Evolutionary conservation across 2,797 vertebrate species (phyloP).

Genomic region (Fistularia tabacaria): DNA sequence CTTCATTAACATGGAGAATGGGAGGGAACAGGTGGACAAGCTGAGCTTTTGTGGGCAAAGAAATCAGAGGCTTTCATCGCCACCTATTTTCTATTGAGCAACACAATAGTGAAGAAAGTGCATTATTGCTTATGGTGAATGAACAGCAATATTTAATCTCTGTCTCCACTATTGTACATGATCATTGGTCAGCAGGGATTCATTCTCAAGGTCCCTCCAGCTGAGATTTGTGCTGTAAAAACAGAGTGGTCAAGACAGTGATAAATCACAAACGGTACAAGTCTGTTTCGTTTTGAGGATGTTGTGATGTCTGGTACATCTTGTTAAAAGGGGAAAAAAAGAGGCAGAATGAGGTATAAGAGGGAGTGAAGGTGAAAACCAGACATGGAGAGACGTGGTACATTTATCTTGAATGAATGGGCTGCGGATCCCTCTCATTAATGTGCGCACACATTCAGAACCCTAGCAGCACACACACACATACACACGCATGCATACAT

Average conservation of each 20-base stretch:
- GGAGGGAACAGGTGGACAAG: constrained; percentile 75
- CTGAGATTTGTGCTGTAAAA: constrained; percentile 19
- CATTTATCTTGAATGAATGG: constrained; percentile 52
- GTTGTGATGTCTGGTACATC: constrained; percentile 37
- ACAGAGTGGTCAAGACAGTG: constrained; percentile 28
- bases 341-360: constrained; percentile 28
- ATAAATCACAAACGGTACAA: constrained; percentile 19
- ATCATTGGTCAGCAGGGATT: constrained; percentile 46
- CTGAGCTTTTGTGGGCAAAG: constrained; percentile 50
- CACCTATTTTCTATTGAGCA: constrained; percentile 41
- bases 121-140: constrained; percentile 22
- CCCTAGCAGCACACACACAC: constrained; percentile 7
- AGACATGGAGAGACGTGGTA: constrained; percentile 4
- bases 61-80: constrained; percentile 51
- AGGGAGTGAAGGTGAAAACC: constrained; percentile 24
- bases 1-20: constrained; percentile 39
- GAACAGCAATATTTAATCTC: constrained; percentile 38
- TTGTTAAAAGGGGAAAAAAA: constrained; percentile 14
- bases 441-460: constrained; percentile 13
- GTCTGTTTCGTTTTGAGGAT: background rate
- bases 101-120: constrained; percentile 38
- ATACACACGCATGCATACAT: constrained; percentile 8
- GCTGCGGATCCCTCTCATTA: constrained; percentile 41
- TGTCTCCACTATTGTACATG: constrained; percentile 28
- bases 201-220: constrained; percentile 56